phyloP scores from a whole-genome alignment of 2,888 invertebrate species.

The Eristalis intricaria region DNA sequence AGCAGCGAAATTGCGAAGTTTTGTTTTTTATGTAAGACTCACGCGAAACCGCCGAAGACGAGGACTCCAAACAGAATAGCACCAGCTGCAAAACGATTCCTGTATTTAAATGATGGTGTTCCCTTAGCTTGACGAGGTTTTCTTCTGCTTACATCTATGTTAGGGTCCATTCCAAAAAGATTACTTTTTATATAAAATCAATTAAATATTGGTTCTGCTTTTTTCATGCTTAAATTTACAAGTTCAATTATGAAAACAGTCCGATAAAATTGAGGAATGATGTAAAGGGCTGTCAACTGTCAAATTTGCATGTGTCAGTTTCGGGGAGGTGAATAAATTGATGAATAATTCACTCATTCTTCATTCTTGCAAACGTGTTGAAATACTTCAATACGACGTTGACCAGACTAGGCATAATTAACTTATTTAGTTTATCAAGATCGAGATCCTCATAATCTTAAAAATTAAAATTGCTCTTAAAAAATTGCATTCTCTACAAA shows the following conservation, averaged over 20 bases:
- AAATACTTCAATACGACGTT: too few relatives aligned
- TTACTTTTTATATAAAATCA: not conserved
- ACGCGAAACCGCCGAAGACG: slow-evolving; percentile 77
- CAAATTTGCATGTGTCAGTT: not conserved
- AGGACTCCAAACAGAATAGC: slow-evolving; percentile 80
- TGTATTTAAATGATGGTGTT: slow-evolving; percentile 84
- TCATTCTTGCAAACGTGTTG: too few relatives aligned
- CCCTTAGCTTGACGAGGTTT: slow-evolving; percentile 87
- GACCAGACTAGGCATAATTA: not conserved
- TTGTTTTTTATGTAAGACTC: slow-evolving; percentile 52
- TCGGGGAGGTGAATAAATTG: not conserved
- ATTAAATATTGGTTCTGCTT: not conserved
- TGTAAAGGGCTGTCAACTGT: slow-evolving; percentile 18
- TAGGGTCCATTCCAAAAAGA: slow-evolving; percentile 81
- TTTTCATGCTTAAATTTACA: not conserved
- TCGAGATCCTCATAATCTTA: not conserved
- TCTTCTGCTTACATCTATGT: slow-evolving; percentile 83
- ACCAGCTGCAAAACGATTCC: slow-evolving; percentile 83
- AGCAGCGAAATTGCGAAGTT: not conserved
- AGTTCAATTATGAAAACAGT: not conserved
- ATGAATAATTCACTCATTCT: not conserved
- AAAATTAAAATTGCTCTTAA: too few relatives aligned
- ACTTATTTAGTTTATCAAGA: not conserved
- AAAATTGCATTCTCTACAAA: too few relatives aligned
- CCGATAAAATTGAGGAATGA: not conserved